Evolutionary conservation across 2,113 vertebrate species (phyloP), one percentile per base, ranked within the genome.

Genomic region (Hoplias malabaricus): DNA sequence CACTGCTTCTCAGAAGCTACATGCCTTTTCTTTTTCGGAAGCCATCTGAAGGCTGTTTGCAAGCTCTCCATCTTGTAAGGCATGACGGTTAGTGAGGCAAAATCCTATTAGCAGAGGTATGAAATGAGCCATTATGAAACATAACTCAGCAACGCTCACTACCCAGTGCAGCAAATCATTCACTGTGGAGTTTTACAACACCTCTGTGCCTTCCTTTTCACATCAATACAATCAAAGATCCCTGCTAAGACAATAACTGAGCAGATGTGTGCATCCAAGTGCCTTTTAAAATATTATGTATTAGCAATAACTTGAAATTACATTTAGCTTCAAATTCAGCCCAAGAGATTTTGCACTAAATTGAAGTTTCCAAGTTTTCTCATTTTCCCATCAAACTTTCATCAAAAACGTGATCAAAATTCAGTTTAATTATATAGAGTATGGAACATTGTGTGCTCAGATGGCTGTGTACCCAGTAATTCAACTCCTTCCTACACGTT

Each of bases 71-170:
- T 82, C 54, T 62, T 63, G 34, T 63, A 50, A 16, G 31, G 40
- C 31, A 27, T 46, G 57, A 71, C n/a, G 77, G 56, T 54, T 63
- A 72, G 48, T 74, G 77, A 72, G 34, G 53, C 0, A 10, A 68
- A 78, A 77, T 68, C 48, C 50, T 80, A 46, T 69, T 70, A 65
- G 36, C 23, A 27, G 40, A 57, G 36, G 48, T 48, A 69, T 59
- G 40, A 78, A 77, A 78, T 38, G 21, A 77, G 34, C 48, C 66
- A 31, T 62, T 46, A 57, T 29, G 11, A 73, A 56, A 61, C 62
- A 66, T 68, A 75, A 67, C 63, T 67, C 12, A 38, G 29, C 9
- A 43, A 56, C 21, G 36, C 19, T 50, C 54, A 43, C 59, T 31
- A 42, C 36, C 5, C 36, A 43, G 50, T 27, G n/a, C 11, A 72